Base-by-base conservation (phyloP, 2,888 invertebrate genomes). In the Crossocerus cetratus region DNA sequence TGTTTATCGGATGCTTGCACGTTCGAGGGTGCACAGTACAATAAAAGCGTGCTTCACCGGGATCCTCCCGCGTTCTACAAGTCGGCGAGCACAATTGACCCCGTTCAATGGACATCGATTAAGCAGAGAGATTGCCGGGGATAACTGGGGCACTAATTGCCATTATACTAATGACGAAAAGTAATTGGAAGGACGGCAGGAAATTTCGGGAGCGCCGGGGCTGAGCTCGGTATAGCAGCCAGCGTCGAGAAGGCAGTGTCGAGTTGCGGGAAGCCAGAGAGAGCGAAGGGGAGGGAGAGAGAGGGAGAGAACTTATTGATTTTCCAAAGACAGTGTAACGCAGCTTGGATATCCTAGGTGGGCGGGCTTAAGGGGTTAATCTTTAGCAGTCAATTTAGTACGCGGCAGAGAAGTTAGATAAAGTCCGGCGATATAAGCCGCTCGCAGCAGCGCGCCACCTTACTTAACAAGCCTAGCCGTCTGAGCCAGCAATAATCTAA, bases 331-430 rank as follows among this genome's bases (percentile, higher is more conserved):
- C 79, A 70, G 55, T 64, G 72, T 65, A 70, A 74, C 65, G 32
- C 64, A 60, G 60, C 71, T 61, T 68, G 71, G 65, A 72, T 65
- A 69, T 68, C 69, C 68, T 32, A 32, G 32, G 32, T 32, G 63
- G 79, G 69, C 69, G 68, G 65, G 74, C 79, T 75, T 73, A 81
- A 69, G 61, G 73, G 77, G 74, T 72, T 76, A 78, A 80, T 80
- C 82, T 80, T 81, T 74, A 68, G 72, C 68, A 77, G 82, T 80
- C 77, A 68, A 80, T 81, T 82, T 71, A 59, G 72, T 65, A 72
- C 61, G 64, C 58, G 61, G 74, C 32, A 32, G 59, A 66, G 72
- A 78, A 81, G 81, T 81, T 81, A 66, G 81, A 77, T 69, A 78
- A 80, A 77, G 81, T 81, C 82, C 77, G 16, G 56, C 56, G 60